Evolutionary conservation across 1,140 invertebrate genomes (phyloP).

Genomic region (Papilio glaucus): DNA sequence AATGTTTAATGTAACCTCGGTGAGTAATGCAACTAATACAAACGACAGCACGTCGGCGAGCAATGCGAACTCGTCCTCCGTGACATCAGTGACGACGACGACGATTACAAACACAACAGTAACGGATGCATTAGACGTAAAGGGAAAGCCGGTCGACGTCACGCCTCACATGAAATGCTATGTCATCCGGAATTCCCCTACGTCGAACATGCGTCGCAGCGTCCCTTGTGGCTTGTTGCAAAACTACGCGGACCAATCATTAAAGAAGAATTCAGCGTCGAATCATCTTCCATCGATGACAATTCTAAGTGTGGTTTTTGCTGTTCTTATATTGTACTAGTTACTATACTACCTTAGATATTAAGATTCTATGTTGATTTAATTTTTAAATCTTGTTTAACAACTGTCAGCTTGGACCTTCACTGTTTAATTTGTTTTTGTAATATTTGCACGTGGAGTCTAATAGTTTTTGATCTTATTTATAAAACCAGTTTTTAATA

Average conservation of each 20-base stretch:
- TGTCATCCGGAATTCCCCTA: conserved; percentile 62
- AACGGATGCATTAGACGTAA: conserved; percentile 68
- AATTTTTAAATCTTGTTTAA: conserved; percentile 15
- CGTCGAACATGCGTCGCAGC: conserved; percentile 61
- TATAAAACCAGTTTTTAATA: neutral
- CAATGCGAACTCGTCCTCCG: conserved; percentile 57
- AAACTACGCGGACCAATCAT: conserved; percentile 68
- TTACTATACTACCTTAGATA: conserved; percentile 5
- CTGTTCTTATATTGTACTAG: conserved; percentile 53
- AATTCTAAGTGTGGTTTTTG: conserved; percentile 54
- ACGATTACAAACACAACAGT: conserved; percentile 72
- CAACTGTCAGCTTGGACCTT: neutral
- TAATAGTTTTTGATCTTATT: neutral
- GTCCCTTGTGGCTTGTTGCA: conserved; percentile 71
- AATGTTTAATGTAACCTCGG: conserved; percentile 40
- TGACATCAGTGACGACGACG: conserved; percentile 58
- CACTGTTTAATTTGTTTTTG: neutral
- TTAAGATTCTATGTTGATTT: neutral
- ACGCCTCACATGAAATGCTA: conserved; percentile 76
- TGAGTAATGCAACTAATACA: conserved; percentile 37
- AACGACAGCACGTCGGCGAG: conserved; percentile 42
- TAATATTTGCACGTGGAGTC: neutral
- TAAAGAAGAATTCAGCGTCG: conserved; percentile 64
- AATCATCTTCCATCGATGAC: conserved; percentile 59
- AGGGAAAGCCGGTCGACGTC: conserved; percentile 68